Evolutionary conservation across 1,140 invertebrate species (phyloP).

Genomic region (Brevipalpus yothersi): DNA sequence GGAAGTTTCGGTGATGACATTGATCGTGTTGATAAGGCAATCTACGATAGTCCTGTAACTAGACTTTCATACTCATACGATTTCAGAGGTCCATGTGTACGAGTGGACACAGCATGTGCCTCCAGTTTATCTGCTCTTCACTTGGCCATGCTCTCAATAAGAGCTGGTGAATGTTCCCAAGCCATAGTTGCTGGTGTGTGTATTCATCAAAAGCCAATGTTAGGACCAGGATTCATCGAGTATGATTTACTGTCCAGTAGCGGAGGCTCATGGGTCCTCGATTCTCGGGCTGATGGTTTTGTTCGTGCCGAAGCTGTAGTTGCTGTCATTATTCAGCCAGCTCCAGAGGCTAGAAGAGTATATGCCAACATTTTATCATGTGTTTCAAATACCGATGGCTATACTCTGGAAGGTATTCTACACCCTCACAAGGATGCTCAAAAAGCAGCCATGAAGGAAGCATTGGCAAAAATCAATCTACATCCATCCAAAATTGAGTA

Average conservation of each 20-base stretch:
- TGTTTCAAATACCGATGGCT: conserved; percentile 63
- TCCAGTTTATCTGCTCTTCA: conserved; percentile 38
- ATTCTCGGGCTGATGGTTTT: conserved; percentile 4
- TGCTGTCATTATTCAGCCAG: conserved; percentile 25
- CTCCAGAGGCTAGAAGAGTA: conserved; percentile 20
- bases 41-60: conserved; percentile 27
- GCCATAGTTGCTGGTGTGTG: background rate
- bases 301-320: conserved; percentile 22
- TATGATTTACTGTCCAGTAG: background rate
- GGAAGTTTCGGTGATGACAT: conserved; percentile 62
- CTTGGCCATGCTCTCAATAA: conserved; percentile 39
- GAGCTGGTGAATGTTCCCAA: background rate
- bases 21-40: conserved; percentile 41
- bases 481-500: conserved; percentile 55
- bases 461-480: conserved; percentile 54
- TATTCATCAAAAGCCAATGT: background rate
- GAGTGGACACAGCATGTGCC: conserved; percentile 81
- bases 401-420: conserved; percentile 53
- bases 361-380: conserved; percentile 37
- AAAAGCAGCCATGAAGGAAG: conserved; percentile 49
- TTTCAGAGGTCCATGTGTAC: conserved; percentile 60
- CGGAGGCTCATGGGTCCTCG: conserved; percentile 3
- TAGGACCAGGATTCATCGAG: background rate
- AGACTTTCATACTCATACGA: conserved; percentile 91
- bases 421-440: conserved; percentile 68